Evolutionary conservation across 2,797 vertebrate species (phyloP).

Genomic region (Sardinella longiceps): DNA sequence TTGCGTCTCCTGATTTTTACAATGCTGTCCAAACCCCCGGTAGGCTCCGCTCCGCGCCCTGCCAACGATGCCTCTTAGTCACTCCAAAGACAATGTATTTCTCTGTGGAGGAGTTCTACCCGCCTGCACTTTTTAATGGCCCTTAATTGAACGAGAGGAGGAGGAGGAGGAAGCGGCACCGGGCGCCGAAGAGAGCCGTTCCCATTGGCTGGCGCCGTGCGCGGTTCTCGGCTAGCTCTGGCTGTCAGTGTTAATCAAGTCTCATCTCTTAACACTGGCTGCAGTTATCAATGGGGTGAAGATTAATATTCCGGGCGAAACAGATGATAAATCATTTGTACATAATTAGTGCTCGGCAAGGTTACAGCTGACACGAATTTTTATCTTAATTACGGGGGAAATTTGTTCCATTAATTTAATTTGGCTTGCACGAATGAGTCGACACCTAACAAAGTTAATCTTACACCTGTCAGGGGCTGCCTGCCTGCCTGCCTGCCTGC

Average conservation of each 20-base stretch:
- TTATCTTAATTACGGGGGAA: slow-evolving; percentile 96
- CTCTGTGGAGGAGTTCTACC: slow-evolving; percentile 76
- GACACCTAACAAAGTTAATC: slow-evolving; percentile 97
- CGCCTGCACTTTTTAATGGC: slow-evolving; percentile 85
- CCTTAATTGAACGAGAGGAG: slow-evolving; percentile 76
- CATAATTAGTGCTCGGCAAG: slow-evolving; percentile 95
- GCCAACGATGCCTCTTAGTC: slow-evolving; percentile 62
- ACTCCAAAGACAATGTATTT: slow-evolving; percentile 53
- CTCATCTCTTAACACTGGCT: slow-evolving; percentile 92
- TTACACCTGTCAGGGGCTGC: slow-evolving; percentile 91
- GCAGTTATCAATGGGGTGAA: slow-evolving; percentile 86
- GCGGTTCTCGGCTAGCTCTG: slow-evolving; percentile 80
- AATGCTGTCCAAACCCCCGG: background rate
- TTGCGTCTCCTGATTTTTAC: background rate
- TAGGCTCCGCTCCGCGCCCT: slow-evolving; percentile 14
- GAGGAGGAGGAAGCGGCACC: slow-evolving; percentile 59
- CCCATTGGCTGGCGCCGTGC: slow-evolving; percentile 76
- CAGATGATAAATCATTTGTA: slow-evolving; percentile 94
- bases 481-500: slow-evolving; percentile 43
- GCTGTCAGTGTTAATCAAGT: slow-evolving; percentile 97
- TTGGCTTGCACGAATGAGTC: slow-evolving; percentile 89
- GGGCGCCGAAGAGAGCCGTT: slow-evolving; percentile 66
- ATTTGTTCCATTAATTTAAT: slow-evolving; percentile 99
- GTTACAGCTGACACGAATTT: slow-evolving; percentile 92
- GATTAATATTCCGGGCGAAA: slow-evolving; percentile 88